Evolutionary conservation across 1,140 invertebrate genomes (phyloP).

Genomic region (Elysia chlorotica): DNA sequence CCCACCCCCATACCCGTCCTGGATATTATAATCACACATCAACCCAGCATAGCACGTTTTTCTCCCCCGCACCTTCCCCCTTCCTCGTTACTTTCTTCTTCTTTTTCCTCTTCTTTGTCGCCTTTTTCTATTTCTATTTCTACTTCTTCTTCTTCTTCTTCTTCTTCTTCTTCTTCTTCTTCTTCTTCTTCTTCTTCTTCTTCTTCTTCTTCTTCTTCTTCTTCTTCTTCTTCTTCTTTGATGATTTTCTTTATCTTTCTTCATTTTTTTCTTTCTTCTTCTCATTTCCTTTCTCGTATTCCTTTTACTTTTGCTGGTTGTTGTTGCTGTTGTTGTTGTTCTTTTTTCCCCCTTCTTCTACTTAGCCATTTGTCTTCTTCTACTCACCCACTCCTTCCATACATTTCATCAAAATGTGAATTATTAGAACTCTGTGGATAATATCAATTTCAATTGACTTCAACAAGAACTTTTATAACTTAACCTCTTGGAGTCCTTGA

Average conservation of each 20-base stretch:
- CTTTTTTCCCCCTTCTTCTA: neutral
- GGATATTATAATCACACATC: neutral
- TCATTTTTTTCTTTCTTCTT: neutral
- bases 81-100: neutral
- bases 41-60: neutral
- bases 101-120: conserved; percentile 1
- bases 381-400: neutral
- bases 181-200: conserved; percentile 2
- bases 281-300: neutral
- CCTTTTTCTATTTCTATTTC: neutral
- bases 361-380: neutral
- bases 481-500: too few species aligned
- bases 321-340: neutral
- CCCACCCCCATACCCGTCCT: too few species aligned
- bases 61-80: neutral
- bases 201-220: neutral
- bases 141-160: conserved; percentile 6
- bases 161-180: conserved; percentile 7
- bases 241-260: neutral
- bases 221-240: neutral
- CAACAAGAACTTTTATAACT: too few species aligned
- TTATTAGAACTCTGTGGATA: too few species aligned
- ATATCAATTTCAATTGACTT: too few species aligned
- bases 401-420: too few species aligned
- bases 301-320: neutral